A percentile compares a stretch with the other conserved stretches of the same genome.
These are phyloP conservation scores for Pangasianodon hypophthalmus DNA, from an alignment of 2,113 vertebrate genomes.

Conservation along the genomic window DNA sequence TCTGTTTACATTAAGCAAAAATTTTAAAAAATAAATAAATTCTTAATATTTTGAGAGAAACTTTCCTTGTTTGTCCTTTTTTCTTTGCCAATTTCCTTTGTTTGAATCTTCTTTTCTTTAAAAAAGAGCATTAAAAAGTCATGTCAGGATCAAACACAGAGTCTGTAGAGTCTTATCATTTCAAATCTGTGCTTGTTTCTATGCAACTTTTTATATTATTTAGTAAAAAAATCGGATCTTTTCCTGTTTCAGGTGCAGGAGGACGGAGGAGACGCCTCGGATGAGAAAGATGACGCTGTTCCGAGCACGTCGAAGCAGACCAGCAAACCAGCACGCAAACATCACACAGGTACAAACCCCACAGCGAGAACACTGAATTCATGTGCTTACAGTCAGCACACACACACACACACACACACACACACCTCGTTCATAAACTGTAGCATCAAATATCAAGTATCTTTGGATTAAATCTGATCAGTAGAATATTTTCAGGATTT, in stretches of 20 bases:
- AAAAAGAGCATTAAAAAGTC: too few relatives aligned
- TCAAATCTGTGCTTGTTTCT: too few relatives aligned
- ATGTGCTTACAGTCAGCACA: background rate
- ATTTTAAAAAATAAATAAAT: too few relatives aligned
- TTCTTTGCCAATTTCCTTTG: too few relatives aligned
- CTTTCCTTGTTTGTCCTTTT: too few relatives aligned
- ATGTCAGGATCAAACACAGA: too few relatives aligned
- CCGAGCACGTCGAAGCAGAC: conserved; percentile 48
- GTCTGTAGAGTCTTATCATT: too few relatives aligned
- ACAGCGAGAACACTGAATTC: background rate
- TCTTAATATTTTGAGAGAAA: too few relatives aligned
- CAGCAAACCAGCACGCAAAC: background rate
- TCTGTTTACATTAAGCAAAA: too few relatives aligned
- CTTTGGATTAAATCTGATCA: background rate
- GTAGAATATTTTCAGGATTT: too few relatives aligned
- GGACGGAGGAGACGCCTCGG: conserved; percentile 29
- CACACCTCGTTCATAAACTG: too few relatives aligned
- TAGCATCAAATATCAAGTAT: background rate
- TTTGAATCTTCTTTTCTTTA: too few relatives aligned
- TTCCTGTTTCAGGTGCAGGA: background rate
- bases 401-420: background rate
- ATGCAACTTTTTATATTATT: background rate
- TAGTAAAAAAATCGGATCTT: background rate
- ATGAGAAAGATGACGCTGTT: conserved; percentile 43
- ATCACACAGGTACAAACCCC: conserved; percentile 26